phyloP scores from a whole-genome alignment of 2,888 invertebrate species.

The Trachelus troglodyta region DNA sequence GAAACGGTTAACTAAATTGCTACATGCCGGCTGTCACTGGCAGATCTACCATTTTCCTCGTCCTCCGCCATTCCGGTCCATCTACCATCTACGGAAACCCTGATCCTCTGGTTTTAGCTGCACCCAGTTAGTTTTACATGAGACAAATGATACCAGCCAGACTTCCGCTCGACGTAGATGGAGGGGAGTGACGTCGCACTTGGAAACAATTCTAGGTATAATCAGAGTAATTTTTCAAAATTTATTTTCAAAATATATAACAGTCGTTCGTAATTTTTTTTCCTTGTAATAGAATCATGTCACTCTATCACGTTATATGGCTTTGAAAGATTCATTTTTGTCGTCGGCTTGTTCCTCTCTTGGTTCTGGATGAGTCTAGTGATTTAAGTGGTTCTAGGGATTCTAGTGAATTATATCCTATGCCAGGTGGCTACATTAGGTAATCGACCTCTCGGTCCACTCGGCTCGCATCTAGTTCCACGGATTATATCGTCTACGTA shows the following conservation, averaged over 20 bases:
- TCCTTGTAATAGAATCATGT: background rate
- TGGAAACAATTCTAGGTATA: background rate
- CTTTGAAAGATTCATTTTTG: background rate
- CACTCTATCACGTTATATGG: background rate
- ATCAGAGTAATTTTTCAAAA: background rate
- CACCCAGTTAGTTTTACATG: background rate
- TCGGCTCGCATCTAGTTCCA: conserved; percentile 56
- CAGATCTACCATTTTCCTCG: conserved; percentile 39
- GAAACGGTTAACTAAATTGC: conserved; percentile 65
- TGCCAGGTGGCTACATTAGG: conserved; percentile 52
- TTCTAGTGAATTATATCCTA: conserved; percentile 38
- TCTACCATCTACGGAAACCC: background rate
- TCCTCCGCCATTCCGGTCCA: background rate
- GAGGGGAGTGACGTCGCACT: background rate
- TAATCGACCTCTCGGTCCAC: conserved; percentile 14
- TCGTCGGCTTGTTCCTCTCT: background rate
- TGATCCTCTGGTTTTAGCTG: conserved; percentile 3
- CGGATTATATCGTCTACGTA: conserved; percentile 58
- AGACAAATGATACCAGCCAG: background rate
- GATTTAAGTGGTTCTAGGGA: background rate
- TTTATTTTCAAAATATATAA: background rate
- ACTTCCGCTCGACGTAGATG: background rate
- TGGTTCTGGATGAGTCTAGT: background rate
- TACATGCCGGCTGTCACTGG: conserved; percentile 57
- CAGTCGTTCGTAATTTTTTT: background rate